Percentiles rank a stretch among this genome's conserved stretches.
Evolutionary conservation across 2,797 vertebrate genomes (phyloP).

Genomic region (Picus viridis): DNA sequence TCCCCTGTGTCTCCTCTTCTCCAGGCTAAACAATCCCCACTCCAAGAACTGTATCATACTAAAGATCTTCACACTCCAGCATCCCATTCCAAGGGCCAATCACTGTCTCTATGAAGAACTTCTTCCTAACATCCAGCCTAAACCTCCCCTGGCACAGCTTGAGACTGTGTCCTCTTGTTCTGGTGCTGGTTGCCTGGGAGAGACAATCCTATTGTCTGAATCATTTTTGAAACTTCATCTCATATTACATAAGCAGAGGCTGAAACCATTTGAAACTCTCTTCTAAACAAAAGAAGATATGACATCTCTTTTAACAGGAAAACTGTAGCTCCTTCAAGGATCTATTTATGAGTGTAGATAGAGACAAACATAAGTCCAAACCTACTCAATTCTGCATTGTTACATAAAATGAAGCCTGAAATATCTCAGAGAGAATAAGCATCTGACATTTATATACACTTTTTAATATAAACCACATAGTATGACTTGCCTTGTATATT

Average conservation of each 20-base stretch:
- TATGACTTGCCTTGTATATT: background rate
- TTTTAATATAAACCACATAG: background rate
- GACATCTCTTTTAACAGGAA: background rate
- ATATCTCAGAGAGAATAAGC: background rate
- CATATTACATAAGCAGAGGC: background rate
- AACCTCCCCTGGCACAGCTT: no score
- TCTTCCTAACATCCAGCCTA: no score
- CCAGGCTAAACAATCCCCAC: no score
- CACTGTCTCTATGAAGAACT: no score
- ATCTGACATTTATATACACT: background rate
- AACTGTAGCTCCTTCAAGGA: background rate
- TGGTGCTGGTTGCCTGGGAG: no score
- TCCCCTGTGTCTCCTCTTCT: no score
- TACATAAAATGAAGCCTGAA: conserved; percentile 10
- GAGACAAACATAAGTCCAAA: background rate
- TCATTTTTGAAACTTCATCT: background rate
- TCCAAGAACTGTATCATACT: no score
- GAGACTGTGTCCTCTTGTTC: no score
- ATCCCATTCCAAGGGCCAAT: no score
- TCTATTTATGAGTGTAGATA: background rate
- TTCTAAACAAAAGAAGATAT: background rate
- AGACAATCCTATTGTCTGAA: background rate
- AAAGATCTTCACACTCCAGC: no score
- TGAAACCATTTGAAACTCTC: background rate
- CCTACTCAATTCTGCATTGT: background rate